Percentiles rank a stretch among this genome's conserved stretches.
These are phyloP conservation scores for Chaetorhynchus papuensis DNA, from an alignment of 2,113 vertebrate genomes.

Conservation along the genomic window DNA sequence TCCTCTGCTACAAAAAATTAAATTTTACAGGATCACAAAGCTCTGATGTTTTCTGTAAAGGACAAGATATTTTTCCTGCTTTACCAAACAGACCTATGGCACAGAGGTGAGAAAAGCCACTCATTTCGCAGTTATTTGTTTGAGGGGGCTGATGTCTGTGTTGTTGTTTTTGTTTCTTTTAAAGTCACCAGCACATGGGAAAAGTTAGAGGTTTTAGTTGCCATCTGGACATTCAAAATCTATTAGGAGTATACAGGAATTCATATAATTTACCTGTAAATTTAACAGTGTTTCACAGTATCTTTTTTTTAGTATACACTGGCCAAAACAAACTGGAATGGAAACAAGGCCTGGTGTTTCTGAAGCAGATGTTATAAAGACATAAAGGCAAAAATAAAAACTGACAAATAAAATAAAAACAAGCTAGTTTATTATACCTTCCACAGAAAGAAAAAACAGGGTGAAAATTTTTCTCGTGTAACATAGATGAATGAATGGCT, in stretches of 20 bases:
- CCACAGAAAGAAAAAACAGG: background rate
- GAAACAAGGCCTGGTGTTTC: background rate
- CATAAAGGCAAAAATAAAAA: background rate
- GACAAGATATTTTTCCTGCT: background rate
- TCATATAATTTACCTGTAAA: background rate
- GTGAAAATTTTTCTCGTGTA: background rate
- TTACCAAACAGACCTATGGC: background rate
- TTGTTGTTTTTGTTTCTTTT: background rate
- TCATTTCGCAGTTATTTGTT: background rate
- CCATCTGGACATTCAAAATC: background rate
- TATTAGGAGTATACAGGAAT: background rate
- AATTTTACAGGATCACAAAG: background rate
- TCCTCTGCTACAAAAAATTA: background rate
- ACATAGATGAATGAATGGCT: background rate
- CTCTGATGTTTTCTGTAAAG: background rate
- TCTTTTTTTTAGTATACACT: background rate
- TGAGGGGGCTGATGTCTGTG: background rate
- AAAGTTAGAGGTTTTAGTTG: background rate
- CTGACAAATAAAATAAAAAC: too few species aligned
- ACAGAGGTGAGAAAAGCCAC: background rate
- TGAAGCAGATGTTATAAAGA: background rate
- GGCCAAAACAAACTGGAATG: background rate
- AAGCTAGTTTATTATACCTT: background rate
- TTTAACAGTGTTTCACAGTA: background rate
- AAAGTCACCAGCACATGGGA: background rate